Evolutionary conservation across 2,113 vertebrate genomes (phyloP).

Genomic region (Perognathus longimembris): DNA sequence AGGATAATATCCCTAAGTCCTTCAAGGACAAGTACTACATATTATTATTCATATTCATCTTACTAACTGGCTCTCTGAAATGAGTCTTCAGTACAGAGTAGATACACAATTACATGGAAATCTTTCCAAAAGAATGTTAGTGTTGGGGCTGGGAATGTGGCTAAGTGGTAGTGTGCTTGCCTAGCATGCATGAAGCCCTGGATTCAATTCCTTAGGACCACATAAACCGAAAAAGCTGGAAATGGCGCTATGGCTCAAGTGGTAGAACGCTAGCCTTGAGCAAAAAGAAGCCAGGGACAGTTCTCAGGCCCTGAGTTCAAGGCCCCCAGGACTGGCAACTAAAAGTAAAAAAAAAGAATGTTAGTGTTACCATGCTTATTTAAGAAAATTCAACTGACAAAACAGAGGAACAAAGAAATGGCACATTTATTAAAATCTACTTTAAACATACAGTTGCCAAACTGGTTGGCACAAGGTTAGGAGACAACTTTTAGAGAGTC

Average conservation of each 20-base stretch:
- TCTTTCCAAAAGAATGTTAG: neutral
- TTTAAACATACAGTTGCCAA: neutral
- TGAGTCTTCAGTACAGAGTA: neutral
- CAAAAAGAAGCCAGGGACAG: too few species aligned
- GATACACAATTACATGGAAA: neutral
- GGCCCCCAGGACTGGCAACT: too few species aligned
- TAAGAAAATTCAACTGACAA: neutral
- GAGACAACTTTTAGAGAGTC: neutral
- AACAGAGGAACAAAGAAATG: neutral
- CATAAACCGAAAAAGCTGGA: too few species aligned
- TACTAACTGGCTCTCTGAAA: neutral
- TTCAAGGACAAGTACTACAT: neutral
- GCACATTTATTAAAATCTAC: neutral
- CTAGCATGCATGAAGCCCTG: too few species aligned
- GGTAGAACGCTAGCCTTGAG: too few species aligned
- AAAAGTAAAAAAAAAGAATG: too few species aligned
- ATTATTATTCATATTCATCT: neutral
- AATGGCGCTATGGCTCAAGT: too few species aligned
- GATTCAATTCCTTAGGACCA: too few species aligned
- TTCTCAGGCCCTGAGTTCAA: too few species aligned
- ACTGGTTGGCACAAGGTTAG: constrained; percentile 16
- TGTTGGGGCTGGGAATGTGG: too few species aligned
- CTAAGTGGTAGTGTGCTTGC: too few species aligned
- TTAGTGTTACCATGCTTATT: neutral
- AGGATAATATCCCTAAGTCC: neutral